These are phyloP conservation scores for Cephus pygmeus DNA, from an alignment of 2,888 invertebrate species.

Conservation along the genomic window DNA sequence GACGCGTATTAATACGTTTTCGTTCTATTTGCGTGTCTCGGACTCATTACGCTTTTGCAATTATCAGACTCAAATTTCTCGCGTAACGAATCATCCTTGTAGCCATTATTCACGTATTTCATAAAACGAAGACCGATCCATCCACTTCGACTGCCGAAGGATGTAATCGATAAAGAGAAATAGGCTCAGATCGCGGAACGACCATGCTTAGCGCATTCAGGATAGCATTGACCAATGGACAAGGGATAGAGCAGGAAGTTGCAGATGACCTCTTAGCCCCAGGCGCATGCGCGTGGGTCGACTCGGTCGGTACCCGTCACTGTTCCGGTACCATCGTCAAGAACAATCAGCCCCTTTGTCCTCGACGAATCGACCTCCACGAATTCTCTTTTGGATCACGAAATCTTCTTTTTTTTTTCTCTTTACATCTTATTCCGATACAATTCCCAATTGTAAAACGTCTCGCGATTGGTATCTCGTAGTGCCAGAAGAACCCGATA, in stretches of 20 bases:
- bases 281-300: conserved; percentile 41
- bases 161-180: neutral
- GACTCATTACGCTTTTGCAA: neutral
- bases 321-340: conserved; percentile 29
- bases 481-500: neutral
- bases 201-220: neutral
- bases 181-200: neutral
- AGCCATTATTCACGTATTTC: neutral
- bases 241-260: conserved; percentile 37
- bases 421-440: neutral
- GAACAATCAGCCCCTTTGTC: conserved; percentile 47
- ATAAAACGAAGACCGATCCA: neutral
- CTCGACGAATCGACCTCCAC: conserved; percentile 9
- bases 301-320: conserved; percentile 36
- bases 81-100: neutral
- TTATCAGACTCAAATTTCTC: neutral
- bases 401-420: conserved; percentile 6
- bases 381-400: conserved; percentile 25
- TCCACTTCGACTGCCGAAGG: neutral
- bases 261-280: conserved; percentile 36
- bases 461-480: neutral
- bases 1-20: neutral
- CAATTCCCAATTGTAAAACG: neutral
- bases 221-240: neutral
- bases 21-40: neutral